phyloP scores from a whole-genome alignment of 2,797 vertebrate genomes.

The Siniperca undulata region DNA sequence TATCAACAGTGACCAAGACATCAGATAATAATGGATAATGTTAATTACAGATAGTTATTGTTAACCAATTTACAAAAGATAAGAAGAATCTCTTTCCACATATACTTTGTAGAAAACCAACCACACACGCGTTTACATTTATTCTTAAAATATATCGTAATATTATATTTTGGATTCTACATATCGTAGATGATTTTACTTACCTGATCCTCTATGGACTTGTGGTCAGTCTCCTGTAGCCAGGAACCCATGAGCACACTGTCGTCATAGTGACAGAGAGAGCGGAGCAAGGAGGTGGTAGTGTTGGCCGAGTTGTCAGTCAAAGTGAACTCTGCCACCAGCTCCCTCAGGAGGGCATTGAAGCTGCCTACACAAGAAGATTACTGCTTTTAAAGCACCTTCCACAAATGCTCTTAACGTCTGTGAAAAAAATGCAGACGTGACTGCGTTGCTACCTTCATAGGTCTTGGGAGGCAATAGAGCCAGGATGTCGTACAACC shows the following conservation, averaged over 20 bases:
- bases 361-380: conserved; percentile 90
- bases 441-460: conserved; percentile 89
- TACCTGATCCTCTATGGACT: conserved; percentile 99
- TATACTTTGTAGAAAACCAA: background rate
- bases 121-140: background rate
- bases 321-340: conserved; percentile 98
- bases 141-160: background rate
- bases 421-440: background rate
- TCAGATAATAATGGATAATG: background rate
- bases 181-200: conserved; percentile 18
- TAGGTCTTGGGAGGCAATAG: conserved; percentile 98
- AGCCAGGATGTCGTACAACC: conserved; percentile 97
- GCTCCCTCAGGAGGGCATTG: conserved; percentile 94
- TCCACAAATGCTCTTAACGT: background rate
- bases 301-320: conserved; percentile 99
- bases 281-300: conserved; percentile 96
- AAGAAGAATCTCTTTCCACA: background rate
- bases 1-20: background rate
- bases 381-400: conserved; percentile 17
- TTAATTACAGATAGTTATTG: background rate
- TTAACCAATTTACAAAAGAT: background rate
- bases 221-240: conserved; percentile 99
- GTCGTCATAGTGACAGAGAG: conserved; percentile 98
- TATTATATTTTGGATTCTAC: background rate
- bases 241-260: conserved; percentile 99